phyloP scores from a whole-genome alignment of 2,888 invertebrate species.

The Chaetogeoica ovagalla region DNA sequence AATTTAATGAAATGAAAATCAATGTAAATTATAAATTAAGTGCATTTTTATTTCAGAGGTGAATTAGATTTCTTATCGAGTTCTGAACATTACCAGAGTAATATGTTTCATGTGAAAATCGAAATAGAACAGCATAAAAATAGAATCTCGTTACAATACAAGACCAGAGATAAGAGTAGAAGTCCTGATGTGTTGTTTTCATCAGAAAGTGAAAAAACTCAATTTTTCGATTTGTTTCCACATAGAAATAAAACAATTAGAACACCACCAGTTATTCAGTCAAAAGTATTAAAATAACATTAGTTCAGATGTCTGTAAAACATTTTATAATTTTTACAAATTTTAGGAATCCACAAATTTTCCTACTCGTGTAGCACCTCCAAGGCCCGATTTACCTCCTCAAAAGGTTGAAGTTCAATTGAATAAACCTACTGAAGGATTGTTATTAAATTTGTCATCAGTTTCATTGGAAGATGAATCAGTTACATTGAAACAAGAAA shows the following conservation, averaged over 20 bases:
- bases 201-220: conserved; percentile 33
- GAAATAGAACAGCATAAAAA: conserved; percentile 50
- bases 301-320: background rate
- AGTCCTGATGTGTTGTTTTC: conserved; percentile 35
- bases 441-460: conserved; percentile 46
- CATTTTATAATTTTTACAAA: background rate
- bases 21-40: background rate
- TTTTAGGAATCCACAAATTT: conserved; percentile 23
- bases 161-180: conserved; percentile 22
- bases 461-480: conserved; percentile 44
- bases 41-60: conserved; percentile 60
- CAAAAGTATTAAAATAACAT: conserved; percentile 21
- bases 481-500: conserved; percentile 7
- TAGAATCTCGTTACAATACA: conserved; percentile 40
- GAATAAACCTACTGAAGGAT: conserved; percentile 37
- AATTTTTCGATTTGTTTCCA: conserved; percentile 41
- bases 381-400: conserved; percentile 34
- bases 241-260: conserved; percentile 7
- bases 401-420: background rate
- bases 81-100: conserved; percentile 61
- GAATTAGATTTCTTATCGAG: conserved; percentile 84
- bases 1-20: background rate
- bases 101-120: conserved; percentile 63
- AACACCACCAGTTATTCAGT: background rate
- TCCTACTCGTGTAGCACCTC: conserved; percentile 20